Base-by-base conservation (phyloP, 2,113 vertebrate genomes). In the Nothoprocta perdicaria region DNA sequence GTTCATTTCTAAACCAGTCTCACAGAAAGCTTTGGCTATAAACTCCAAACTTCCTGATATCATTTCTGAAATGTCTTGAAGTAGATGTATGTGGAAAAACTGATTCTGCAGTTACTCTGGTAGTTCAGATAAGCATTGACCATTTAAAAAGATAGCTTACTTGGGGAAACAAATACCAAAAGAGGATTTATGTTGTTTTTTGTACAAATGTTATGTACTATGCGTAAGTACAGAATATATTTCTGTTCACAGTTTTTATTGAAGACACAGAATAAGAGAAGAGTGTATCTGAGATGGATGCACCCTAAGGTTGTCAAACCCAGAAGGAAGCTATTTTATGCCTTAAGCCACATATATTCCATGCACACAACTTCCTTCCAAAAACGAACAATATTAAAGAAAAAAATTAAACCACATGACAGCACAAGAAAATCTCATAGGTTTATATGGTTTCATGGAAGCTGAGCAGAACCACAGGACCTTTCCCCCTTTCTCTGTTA, bases 401-500 rank as follows among this genome's bases (percentile, higher is more conserved):
- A 29, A 26, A 88, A 90, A 94, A 41, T 33, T 60, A 53, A 7
- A 7, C 29, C 46, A n/a, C 10, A 3, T 31, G 35, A 60, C 5
- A 1, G 8, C 15, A 45, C 27, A 77, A 82, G 31, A 38, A 76
- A 33, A 18, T 83, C 31, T 73, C 22, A n/a, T 2, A 89, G 22
- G 40, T 15, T 67, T 68, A 40, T 5, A 4, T 27, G 33, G 9
- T 67, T 94, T 95, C 66, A 12, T 69, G 63, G 76, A 88, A 94
- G 78, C 66, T 45, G 27, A 90, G 66, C 80, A 50, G 68, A 66
- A 92, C 69, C 43, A 31, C 66, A 90, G 40, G 24, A 45, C 91
- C 78, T 96, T 95, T 78, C 45, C 50, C 31, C 88, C 65, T 95
- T 82, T 41, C 22, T 46, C 16, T 85, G 41, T 92, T 96, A 74